Evolutionary conservation across 2,113 vertebrate species (phyloP).

Genomic region (Barnardius zonarius): DNA sequence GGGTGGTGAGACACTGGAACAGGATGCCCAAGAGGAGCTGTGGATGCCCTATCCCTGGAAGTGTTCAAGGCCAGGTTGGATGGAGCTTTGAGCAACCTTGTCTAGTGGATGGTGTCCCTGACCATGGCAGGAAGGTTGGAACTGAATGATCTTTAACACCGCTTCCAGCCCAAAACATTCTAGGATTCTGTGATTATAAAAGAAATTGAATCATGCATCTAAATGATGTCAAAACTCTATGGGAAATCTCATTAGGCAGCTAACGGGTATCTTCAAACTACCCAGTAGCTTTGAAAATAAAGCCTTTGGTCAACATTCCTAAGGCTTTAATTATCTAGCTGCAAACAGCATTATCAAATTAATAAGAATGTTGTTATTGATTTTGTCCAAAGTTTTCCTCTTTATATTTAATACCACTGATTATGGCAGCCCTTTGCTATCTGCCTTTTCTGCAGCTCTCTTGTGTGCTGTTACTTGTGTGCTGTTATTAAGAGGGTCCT

Average conservation of each 20-base stretch:
- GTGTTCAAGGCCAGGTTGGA: background rate
- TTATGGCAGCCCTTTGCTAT: background rate
- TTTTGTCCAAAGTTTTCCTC: background rate
- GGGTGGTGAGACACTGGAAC: background rate
- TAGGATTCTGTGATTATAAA: background rate
- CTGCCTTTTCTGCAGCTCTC: background rate
- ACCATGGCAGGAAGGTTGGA: background rate
- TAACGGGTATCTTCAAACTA: background rate
- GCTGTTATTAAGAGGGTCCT: no score
- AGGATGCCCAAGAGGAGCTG: background rate
- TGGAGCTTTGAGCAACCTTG: background rate
- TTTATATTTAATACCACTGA: background rate
- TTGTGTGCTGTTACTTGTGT: rapidly evolving
- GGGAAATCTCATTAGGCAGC: background rate
- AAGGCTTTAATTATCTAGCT: background rate
- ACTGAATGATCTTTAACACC: background rate
- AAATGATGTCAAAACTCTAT: background rate
- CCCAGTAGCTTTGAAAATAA: background rate
- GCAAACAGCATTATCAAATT: background rate
- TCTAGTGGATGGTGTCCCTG: background rate
- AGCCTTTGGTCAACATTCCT: background rate
- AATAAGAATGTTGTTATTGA: background rate
- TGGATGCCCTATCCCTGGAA: background rate
- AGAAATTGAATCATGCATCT: background rate
- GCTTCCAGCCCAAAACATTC: background rate